These are phyloP conservation scores for Podilymbus podiceps DNA, from an alignment of 2,113 vertebrate species.

Conservation along the genomic window DNA sequence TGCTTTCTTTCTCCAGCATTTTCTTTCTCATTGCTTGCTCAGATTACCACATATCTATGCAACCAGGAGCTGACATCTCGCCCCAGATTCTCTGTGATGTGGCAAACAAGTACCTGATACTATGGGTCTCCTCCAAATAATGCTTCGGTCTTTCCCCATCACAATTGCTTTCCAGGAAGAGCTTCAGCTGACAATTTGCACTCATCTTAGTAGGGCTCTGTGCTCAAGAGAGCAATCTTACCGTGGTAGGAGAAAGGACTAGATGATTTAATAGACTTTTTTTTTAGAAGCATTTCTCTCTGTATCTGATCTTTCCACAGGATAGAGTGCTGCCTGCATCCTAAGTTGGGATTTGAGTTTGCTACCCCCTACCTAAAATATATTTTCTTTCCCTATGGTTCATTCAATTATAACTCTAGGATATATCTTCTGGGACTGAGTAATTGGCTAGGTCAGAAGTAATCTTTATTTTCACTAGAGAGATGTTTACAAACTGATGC, in stretches of 20 bases:
- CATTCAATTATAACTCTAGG: constrained; percentile 58
- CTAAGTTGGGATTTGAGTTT: constrained; percentile 37
- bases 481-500: constrained; percentile 67
- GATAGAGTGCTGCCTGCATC: constrained; percentile 1
- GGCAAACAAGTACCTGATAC: not conserved
- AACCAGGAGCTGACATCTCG: not conserved
- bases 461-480: constrained; percentile 69
- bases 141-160: constrained; percentile 5
- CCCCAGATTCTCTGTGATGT: not conserved
- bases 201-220: not conserved
- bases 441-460: constrained; percentile 70
- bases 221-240: constrained; percentile 1
- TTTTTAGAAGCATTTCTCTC: not conserved
- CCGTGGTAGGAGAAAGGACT: not conserved
- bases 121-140: not conserved
- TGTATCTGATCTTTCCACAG: not conserved
- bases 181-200: not conserved
- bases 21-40: not conserved
- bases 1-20: not conserved
- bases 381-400: constrained; percentile 49
- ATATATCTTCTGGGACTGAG: constrained; percentile 63
- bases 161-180: not conserved
- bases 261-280: constrained; percentile 21
- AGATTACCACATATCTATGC: not conserved
- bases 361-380: constrained; percentile 31